These are phyloP conservation scores for Sympetrum striolatum DNA, from an alignment of 2,888 invertebrate genomes.

Conservation along the genomic window DNA sequence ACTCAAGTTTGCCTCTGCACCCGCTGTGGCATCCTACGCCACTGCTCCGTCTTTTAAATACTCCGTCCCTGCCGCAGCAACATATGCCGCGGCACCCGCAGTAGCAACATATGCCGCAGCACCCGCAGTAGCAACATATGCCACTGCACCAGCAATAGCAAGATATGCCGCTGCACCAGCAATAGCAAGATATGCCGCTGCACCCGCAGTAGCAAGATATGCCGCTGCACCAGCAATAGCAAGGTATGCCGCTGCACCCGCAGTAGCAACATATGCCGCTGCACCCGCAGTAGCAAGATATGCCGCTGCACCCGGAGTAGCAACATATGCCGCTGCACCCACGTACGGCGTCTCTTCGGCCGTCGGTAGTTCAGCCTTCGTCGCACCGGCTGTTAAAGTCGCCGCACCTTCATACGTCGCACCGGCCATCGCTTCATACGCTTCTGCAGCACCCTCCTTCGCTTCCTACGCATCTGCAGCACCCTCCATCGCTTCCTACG, in stretches of 20 bases:
- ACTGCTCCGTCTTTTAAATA: conserved; percentile 51
- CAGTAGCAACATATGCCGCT: conserved; percentile 53
- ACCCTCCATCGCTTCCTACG: conserved; percentile 48
- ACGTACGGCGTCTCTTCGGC: not conserved
- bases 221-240: conserved; percentile 12
- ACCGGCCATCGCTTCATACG: conserved; percentile 52
- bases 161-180: conserved; percentile 64
- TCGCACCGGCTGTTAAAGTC: conserved; percentile 50
- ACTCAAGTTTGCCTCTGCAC: not conserved
- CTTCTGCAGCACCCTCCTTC: not conserved
- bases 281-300: conserved; percentile 50
- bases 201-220: conserved; percentile 49
- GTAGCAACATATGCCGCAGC: conserved; percentile 58
- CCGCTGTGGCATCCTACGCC: conserved; percentile 49
- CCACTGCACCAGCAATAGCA: conserved; percentile 61
- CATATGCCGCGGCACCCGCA: conserved; percentile 58
- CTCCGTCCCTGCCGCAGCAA: conserved; percentile 55
- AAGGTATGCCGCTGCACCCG: not conserved
- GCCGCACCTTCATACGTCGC: conserved; percentile 44
- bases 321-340: not conserved
- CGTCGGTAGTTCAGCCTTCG: conserved; percentile 49
- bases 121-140: too few relatives aligned
- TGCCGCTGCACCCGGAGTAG: conserved; percentile 48
- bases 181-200: conserved; percentile 65
- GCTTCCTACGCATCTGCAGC: conserved; percentile 53